Conservation (phyloP, 2,797 vertebrate species). For the Spheniscus humboldti region DNA sequence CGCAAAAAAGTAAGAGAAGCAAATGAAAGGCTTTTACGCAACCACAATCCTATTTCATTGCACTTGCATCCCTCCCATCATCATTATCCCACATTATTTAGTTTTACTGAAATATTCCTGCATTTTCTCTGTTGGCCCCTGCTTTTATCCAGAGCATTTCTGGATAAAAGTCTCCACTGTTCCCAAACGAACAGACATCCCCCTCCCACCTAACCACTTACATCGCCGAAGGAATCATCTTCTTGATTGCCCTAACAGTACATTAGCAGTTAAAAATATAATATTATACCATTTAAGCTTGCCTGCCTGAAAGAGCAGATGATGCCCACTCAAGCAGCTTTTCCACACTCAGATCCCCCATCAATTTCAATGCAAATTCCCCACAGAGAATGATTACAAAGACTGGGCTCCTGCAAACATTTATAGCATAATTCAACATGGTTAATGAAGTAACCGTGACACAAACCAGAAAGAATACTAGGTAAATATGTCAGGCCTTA, state of each 20-base stretch:
- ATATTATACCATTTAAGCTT: background rate
- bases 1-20: background rate
- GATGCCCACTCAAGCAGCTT: conserved; percentile 17
- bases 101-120: background rate
- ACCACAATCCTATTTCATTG: background rate
- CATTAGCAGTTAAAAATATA: background rate
- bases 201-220: background rate
- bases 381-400: background rate
- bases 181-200: background rate
- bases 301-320: background rate
- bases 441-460: conserved; percentile 28
- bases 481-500: conserved; percentile 15
- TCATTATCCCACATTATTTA: background rate
- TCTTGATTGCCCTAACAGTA: background rate
- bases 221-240: background rate
- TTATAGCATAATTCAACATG: background rate
- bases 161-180: background rate
- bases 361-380: conserved; percentile 44
- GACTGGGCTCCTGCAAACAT: background rate
- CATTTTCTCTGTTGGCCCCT: background rate
- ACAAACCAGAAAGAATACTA: conserved; percentile 21
- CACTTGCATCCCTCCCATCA: background rate
- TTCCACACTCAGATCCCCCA: background rate
- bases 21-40: background rate
- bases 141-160: background rate